Evolutionary conservation across 2,888 invertebrate genomes (phyloP), one percentile per base, ranked within the genome.

Genomic region (Chymomyza procnemis): DNA sequence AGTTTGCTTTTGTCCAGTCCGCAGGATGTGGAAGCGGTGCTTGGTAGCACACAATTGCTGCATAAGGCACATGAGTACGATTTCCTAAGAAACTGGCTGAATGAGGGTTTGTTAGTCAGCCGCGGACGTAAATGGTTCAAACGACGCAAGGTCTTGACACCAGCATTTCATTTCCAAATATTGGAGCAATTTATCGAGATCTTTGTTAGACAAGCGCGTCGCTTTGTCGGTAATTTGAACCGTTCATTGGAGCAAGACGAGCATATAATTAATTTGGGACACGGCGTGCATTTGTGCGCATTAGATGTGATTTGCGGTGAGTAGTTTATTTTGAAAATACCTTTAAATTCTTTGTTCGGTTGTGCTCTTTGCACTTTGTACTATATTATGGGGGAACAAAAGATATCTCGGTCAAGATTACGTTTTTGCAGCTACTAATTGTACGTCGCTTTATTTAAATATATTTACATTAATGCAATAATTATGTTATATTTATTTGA

Each of bases 161-260:
- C 95, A 0, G 93, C 95, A 0, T 96, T 96, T 89, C 96, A 96
- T 88, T 95, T 95, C 88, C 93, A 94, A 77, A 95, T 95, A 66
- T 89, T 96, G 41, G 94, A 95, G 80, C 93, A 94, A 74, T 95
- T 95, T 88, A 87, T 94, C 8, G 93, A 93, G 1, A 92, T 94
- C 0, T 95, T 95, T 86, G 93, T 95, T 74, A 92, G 92, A 62
- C 93, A 94, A 69, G 91, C 82, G 92, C 26, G 89, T 89, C 57
- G 91, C 92, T 19, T 90, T 94, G 69, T 89, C 92, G n/a, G 66
- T 8, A 59, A 76, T 19, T 12, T 85, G 26, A 81, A 83, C 0
- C 78, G 85, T 14, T 8, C 14, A 6, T n/a, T 4, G 30, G 89
- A 92, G 22, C 91, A 92, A 61, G 91, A 67, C 93, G 93, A 80